phyloP scores from a whole-genome alignment of 2,113 vertebrate species.

The Phaethon lepturus region DNA sequence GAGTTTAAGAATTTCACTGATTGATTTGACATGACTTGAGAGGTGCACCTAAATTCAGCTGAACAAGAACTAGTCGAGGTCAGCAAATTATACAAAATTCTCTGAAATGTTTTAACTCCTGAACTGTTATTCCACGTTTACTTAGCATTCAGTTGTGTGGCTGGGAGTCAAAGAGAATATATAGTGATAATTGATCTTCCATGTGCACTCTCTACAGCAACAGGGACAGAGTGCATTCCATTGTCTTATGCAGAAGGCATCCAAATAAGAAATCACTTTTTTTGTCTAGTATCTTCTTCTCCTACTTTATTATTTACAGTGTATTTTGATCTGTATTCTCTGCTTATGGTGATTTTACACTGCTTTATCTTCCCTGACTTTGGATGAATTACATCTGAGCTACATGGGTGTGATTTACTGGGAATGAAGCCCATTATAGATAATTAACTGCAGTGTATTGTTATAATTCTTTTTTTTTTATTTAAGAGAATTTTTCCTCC shows the following conservation, averaged over 20 bases:
- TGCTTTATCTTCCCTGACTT: not conserved
- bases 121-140: not conserved
- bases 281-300: not conserved
- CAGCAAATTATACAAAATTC: not conserved
- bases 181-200: not conserved
- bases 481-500: not conserved
- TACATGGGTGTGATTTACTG: not conserved
- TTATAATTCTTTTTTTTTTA: not conserved
- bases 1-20: not conserved
- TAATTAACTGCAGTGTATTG: slow-evolving; percentile 16
- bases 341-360: not conserved
- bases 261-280: not conserved
- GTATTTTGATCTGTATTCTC: not conserved
- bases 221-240: not conserved
- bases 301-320: not conserved
- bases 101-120: not conserved
- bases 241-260: not conserved
- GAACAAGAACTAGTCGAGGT: not conserved
- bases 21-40: not conserved
- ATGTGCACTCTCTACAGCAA: not conserved
- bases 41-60: not conserved
- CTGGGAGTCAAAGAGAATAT: not conserved
- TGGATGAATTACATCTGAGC: not conserved
- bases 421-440: not conserved
- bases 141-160: not conserved